Evolutionary conservation across 2,888 invertebrate genomes (phyloP).

Genomic region (Agrochola lota): DNA sequence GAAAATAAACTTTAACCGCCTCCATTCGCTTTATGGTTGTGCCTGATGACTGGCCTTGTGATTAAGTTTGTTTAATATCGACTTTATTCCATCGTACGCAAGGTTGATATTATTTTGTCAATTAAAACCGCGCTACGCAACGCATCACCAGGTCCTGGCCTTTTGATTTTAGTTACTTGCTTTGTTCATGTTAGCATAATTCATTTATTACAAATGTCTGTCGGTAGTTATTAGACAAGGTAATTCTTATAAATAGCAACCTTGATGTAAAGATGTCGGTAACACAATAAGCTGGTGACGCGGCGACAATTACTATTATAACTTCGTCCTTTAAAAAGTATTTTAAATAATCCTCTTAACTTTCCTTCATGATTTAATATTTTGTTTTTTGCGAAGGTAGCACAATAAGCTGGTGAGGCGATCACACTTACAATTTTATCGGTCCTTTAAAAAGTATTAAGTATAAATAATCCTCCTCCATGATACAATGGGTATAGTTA

Average conservation of each 20-base stretch:
- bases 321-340: too few relatives aligned
- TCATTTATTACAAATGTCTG: background rate
- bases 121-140: background rate
- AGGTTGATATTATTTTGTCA: background rate
- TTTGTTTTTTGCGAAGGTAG: too few relatives aligned
- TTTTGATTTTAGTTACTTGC: background rate
- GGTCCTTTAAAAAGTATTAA: too few relatives aligned
- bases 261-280: background rate
- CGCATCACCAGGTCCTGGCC: background rate
- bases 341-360: too few relatives aligned
- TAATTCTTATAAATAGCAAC: constrained; percentile 26
- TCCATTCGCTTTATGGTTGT: background rate
- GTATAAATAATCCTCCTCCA: too few relatives aligned
- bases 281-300: background rate
- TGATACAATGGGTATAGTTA: too few relatives aligned
- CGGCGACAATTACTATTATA: background rate
- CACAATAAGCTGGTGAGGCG: too few relatives aligned
- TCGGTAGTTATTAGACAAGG: constrained; percentile 2
- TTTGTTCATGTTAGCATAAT: background rate
- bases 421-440: too few relatives aligned
- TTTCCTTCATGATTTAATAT: too few relatives aligned
- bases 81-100: background rate
- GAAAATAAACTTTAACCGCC: background rate
- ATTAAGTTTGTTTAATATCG: background rate
- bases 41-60: too few relatives aligned